Evolutionary conservation across 2,113 vertebrate species (phyloP), one percentile per base, ranked within the genome.

Genomic region (Tachycineta bicolor): DNA sequence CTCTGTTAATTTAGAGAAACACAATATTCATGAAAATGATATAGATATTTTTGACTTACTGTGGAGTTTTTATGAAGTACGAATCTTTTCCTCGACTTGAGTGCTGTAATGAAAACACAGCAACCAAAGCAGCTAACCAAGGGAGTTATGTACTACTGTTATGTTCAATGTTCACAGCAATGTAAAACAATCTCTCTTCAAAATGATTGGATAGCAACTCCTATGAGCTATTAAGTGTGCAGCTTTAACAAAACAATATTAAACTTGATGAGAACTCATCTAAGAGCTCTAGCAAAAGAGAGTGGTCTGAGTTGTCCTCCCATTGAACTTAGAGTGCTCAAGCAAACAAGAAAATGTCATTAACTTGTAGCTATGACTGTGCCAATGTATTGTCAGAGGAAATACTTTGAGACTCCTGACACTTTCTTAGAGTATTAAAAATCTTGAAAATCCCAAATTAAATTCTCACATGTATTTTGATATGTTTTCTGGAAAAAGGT

Each of bases 331-430:
- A 87, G 2, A 89, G 80, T 59, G 47, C 46, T 76, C 92, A 90
- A 96, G 52, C 96, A 96, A 97, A 97, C 50, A 96, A 50, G 37
- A 97, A 97, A 96, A 76, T 78, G 26, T 75, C 44, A 86, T 94
- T 95, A 93, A 75, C 56, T 71, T 71, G 20, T 44, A 74, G 41
- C 49, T 75, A 46, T 0, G 0, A 81, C 15, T 14, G 55, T 81
- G 56, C 25, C 83, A 75, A 49, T 83, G 86, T 92, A 67, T 89
- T 86, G 79, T 92, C 55, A 71, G 41, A 93, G 82, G 73, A 89
- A 95, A 90, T 71, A 47, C n/a, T 80, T 37, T 22, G 20, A 96
- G 60, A 68, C 31, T 83, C 14, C 29, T 75, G 44, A 60, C 31
- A 14, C 44, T 81, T 82, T 90, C 59, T 83, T 29, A 58, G 56